Conservation (phyloP, 2,797 vertebrate species). For the Hemibagrus guttatus region DNA sequence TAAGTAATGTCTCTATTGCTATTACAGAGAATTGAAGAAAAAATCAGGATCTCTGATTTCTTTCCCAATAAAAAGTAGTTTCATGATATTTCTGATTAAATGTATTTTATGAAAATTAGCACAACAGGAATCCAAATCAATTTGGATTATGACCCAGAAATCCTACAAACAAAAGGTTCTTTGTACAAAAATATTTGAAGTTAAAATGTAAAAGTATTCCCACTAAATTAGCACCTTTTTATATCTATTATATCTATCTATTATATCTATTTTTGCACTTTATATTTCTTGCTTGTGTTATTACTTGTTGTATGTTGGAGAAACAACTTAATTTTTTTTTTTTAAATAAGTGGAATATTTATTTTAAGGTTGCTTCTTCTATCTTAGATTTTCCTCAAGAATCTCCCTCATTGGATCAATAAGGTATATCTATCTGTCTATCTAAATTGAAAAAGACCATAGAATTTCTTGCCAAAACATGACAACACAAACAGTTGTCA, state of each 20-base stretch:
- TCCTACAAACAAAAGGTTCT: no score
- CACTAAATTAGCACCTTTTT: no score
- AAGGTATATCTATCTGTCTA: no score
- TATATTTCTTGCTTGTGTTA: constrained; percentile 39
- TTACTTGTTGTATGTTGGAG: constrained; percentile 25
- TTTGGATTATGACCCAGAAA: no score
- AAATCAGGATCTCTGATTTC: background rate
- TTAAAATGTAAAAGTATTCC: no score
- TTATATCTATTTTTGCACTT: constrained; percentile 5
- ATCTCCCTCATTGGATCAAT: no score
- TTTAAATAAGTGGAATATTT: constrained; percentile 41
- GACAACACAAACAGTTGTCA: constrained; percentile 28
- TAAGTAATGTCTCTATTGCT: background rate
- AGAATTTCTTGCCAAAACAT: constrained; percentile 37
- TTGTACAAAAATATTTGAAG: no score
- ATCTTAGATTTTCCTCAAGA: background rate
- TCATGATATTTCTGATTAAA: background rate
- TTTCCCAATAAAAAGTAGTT: background rate
- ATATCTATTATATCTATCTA: no score
- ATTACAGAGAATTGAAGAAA: background rate
- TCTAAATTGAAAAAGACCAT: constrained; percentile 36
- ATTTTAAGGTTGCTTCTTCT: constrained; percentile 13
- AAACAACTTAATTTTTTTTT: background rate
- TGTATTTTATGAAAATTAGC: no score
- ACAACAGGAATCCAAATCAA: no score